Conservation (phyloP, 2,888 invertebrate species). For the Agrotis ipsilon region DNA sequence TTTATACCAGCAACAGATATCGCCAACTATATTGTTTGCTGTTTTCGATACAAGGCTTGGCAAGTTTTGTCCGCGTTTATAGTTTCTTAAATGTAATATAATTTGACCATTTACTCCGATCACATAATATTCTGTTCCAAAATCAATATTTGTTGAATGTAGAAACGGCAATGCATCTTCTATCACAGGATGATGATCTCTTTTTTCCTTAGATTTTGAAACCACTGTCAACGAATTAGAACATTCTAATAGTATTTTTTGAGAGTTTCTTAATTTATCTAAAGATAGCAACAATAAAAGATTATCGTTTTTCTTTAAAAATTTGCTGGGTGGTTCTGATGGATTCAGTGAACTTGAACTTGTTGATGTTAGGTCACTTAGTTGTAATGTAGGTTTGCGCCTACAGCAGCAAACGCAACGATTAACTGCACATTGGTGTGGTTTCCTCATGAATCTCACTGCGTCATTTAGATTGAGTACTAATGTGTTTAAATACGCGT, state of each 20-base stretch:
- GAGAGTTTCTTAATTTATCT: not conserved
- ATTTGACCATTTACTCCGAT: conserved; percentile 54
- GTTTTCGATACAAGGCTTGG: not conserved
- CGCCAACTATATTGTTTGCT: conserved; percentile 9
- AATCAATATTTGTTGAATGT: conserved; percentile 26
- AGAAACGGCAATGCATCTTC: conserved; percentile 3
- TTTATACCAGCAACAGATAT: conserved; percentile 70
- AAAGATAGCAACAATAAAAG: not conserved
- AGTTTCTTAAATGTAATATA: conserved; percentile 26
- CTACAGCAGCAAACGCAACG: conserved; percentile 68
- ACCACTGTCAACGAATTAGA: conserved; percentile 11
- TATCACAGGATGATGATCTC: not conserved
- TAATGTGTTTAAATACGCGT: conserved; percentile 42
- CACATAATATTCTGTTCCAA: conserved; percentile 54
- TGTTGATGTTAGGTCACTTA: not conserved
- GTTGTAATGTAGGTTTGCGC: not conserved
- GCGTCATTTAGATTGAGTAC: not conserved
- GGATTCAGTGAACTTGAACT: not conserved
- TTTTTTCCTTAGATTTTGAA: not conserved
- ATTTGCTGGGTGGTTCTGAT: conserved; percentile 11
- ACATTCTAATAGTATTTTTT: not conserved
- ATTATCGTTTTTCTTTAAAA: conserved; percentile 18
- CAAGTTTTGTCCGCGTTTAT: not conserved
- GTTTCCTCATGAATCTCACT: conserved; percentile 52
- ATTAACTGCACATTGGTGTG: conserved; percentile 58